Base-by-base conservation (phyloP, 2,888 invertebrate genomes). In the Drosophila buzzatii region DNA sequence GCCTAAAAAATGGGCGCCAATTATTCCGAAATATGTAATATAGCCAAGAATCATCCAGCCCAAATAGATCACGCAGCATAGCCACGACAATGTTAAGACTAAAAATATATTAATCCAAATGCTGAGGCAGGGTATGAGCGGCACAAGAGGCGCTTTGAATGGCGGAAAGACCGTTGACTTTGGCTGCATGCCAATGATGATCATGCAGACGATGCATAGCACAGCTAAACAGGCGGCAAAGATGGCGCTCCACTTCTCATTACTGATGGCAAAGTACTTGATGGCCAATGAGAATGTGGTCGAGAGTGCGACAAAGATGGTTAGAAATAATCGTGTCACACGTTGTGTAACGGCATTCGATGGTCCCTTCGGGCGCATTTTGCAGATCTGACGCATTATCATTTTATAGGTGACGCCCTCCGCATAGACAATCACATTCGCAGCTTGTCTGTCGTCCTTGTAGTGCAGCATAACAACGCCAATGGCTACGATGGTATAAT, bases 91-190 rank as follows among this genome's bases (percentile, higher is more conserved):
- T 27, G 37, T 14, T 4, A 5, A 53, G 18, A 45, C 35, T 4
- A 62, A 12, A 44, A 27, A 45, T 9, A 53, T 27, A 18, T 62
- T 62, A 3, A 53, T 10, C n/a, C n/a, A 37, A 6, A 62, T 45
- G 62, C 55, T 44, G 1, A 53, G 2, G 6, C 62, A 62, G 41
- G 62, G 62, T 27, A 62, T 18, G 7, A 45, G 2, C 9, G 62
- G 62, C 53, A 53, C 62, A 2, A 31, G 3, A 1, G 61, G 61
- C 27, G 52, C 18, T 6, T 18, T 45, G n/a, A 62, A 62, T 1
- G 16, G 23, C 18, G 35, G 27, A 9, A 10, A 10, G 0, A n/a
- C 4, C 0, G 9, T 7, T 1, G 35, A 35, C 14, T 35, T 44
- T n/a, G 61, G 61, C 44, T 61, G 61, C 9, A 52, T 2, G 33